Percentiles rank a stretch among this genome's conserved stretches.
Evolutionary conservation across 2,888 invertebrate genomes (phyloP).

Genomic region (Campoletis raptor): DNA sequence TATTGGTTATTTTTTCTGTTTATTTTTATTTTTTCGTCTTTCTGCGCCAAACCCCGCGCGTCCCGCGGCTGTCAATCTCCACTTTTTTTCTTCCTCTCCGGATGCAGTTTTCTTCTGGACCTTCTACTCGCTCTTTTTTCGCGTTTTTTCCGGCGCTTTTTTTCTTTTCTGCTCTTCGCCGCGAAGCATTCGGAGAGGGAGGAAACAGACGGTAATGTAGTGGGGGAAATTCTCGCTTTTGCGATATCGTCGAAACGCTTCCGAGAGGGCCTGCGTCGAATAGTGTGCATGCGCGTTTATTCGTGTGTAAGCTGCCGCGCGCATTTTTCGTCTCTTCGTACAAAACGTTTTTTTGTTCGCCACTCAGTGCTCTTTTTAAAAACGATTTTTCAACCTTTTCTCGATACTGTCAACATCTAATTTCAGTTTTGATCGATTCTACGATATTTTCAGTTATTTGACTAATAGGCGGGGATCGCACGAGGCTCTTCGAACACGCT

Average conservation of each 20-base stretch:
- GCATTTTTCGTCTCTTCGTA: conserved; percentile 52
- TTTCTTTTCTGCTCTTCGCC: conserved; percentile 14
- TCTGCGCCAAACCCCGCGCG: neutral
- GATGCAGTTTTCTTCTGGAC: conserved; percentile 20
- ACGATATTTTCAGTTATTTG: neutral
- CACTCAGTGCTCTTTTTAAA: neutral
- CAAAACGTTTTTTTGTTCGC: conserved; percentile 13
- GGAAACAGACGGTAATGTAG: neutral
- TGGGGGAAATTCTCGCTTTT: conserved; percentile 15
- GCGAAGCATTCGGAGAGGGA: neutral
- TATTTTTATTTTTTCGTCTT: neutral
- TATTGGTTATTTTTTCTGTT: conserved; percentile 16
- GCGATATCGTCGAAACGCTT: conserved; percentile 46
- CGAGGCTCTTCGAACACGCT: conserved; percentile 51
- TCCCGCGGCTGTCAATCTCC: conserved; percentile 38
- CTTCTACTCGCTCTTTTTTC: conserved; percentile 11
- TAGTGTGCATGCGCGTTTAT: neutral
- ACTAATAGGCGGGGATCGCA: conserved; percentile 41
- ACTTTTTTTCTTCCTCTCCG: conserved; percentile 17
- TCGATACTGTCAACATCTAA: conserved; percentile 28
- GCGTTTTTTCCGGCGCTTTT: conserved; percentile 32
- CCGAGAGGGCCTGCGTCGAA: conserved; percentile 42
- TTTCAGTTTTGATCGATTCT: conserved; percentile 1
- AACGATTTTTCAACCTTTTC: conserved; percentile 1
- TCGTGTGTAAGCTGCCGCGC: conserved; percentile 33